phyloP scores from a whole-genome alignment of 2,113 vertebrate genomes.

The Willisornis vidua region DNA sequence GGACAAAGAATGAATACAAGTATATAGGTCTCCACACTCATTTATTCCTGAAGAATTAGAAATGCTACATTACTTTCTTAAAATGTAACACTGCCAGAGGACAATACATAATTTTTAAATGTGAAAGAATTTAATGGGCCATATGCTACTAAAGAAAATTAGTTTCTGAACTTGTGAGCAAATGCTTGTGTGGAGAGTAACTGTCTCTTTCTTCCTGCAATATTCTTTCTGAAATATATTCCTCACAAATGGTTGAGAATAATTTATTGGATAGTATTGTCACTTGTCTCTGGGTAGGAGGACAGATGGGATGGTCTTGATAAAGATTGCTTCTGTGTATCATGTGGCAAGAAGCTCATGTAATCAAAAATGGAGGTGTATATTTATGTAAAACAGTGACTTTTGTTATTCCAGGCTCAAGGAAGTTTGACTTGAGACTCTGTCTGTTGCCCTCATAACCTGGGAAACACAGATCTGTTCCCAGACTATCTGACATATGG shows the following conservation, averaged over 20 bases:
- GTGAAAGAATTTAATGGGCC: not conserved
- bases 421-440: not conserved
- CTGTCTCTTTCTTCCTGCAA: not conserved
- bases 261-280: not conserved
- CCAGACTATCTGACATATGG: not conserved
- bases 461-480: not conserved
- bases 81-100: not conserved
- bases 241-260: not conserved
- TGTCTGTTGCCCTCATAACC: not conserved
- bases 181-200: not conserved
- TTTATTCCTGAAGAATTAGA: not conserved
- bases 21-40: not conserved
- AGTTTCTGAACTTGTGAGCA: not conserved
- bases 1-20: not conserved
- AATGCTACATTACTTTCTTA: not conserved
- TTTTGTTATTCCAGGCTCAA: not conserved
- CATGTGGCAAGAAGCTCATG: not conserved
- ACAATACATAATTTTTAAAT: not conserved
- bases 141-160: not conserved
- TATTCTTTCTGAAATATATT: not conserved
- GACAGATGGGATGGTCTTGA: not conserved
- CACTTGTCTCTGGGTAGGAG: not conserved
- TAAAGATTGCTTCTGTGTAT: not conserved
- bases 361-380: not conserved
- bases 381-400: not conserved